These are phyloP conservation scores for Kryphioiulus occultus DNA, from an alignment of 2,888 invertebrate genomes.

Conservation along the genomic window DNA sequence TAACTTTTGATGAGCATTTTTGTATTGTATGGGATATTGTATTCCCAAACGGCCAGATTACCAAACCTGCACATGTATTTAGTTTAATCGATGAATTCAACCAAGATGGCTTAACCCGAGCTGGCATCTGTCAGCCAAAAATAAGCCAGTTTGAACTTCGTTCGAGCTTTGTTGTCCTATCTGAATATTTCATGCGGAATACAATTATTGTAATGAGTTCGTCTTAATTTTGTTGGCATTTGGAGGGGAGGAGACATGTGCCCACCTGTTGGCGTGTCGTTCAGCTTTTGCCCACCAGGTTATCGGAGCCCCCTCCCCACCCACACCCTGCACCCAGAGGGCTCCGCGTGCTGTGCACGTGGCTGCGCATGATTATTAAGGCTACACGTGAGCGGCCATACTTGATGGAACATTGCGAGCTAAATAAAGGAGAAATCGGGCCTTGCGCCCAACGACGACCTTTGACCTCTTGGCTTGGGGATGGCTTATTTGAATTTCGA, in stretches of 20 bases:
- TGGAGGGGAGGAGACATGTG: background rate
- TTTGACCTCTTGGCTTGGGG: background rate
- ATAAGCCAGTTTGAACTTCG: background rate
- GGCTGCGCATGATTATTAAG: constrained; percentile 10
- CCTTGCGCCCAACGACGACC: background rate
- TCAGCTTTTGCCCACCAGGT: constrained; percentile 25
- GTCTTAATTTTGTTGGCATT: constrained; percentile 17
- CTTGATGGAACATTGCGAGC: background rate
- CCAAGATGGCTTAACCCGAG: too few relatives aligned
- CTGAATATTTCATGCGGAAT: constrained; percentile 35
- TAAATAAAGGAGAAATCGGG: constrained; percentile 20
- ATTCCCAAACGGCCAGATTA: too few relatives aligned
- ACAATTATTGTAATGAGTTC: background rate
- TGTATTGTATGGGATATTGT: too few relatives aligned
- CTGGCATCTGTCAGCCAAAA: too few relatives aligned
- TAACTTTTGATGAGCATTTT: too few relatives aligned
- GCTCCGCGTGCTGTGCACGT: constrained; percentile 33
- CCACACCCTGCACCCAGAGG: background rate
- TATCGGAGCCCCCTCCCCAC: background rate
- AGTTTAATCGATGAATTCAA: too few relatives aligned
- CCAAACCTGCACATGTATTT: too few relatives aligned
- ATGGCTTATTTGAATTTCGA: background rate
- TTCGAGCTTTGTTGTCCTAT: background rate
- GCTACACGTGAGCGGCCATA: constrained; percentile 25
- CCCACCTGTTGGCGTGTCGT: constrained; percentile 3